Conservation (phyloP, 2,113 vertebrate species). For the Mormoops blainvillei region DNA sequence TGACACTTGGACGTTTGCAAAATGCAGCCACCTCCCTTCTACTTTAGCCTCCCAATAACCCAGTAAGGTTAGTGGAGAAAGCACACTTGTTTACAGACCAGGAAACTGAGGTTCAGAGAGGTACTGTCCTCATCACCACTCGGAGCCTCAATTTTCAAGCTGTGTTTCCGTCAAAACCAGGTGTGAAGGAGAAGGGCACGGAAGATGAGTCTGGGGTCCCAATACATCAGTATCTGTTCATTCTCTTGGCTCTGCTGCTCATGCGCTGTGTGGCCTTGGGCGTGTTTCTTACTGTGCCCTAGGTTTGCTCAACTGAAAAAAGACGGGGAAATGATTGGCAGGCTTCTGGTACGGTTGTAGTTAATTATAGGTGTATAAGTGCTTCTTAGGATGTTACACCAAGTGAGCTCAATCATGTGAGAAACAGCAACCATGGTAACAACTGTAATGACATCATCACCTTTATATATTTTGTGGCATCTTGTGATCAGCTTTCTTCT, state of each 20-base stretch:
- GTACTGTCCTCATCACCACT: neutral
- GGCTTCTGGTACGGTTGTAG: rapidly evolving
- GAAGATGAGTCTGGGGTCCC: neutral
- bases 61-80: neutral
- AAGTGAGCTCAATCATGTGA: neutral
- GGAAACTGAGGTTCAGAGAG: neutral
- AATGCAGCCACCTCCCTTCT: rapidly evolving
- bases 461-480: neutral
- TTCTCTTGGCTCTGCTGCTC: neutral
- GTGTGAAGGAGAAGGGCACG: no score
- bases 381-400: neutral
- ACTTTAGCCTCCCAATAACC: neutral
- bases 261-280: neutral
- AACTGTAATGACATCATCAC: rapidly evolving
- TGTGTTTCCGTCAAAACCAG: neutral
- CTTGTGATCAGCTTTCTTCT: neutral
- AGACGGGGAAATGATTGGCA: neutral
- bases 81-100: neutral
- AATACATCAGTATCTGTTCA: rapidly evolving
- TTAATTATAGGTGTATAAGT: neutral
- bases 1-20: rapidly evolving
- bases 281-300: neutral
- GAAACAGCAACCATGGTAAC: rapidly evolving
- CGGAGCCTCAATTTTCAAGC: neutral
- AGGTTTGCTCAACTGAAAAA: neutral